A percentile compares a stretch with the other conserved stretches of the same genome.
Evolutionary conservation across 2,113 vertebrate species (phyloP).

Genomic region (Sinocyclocheilus rhinocerous): DNA sequence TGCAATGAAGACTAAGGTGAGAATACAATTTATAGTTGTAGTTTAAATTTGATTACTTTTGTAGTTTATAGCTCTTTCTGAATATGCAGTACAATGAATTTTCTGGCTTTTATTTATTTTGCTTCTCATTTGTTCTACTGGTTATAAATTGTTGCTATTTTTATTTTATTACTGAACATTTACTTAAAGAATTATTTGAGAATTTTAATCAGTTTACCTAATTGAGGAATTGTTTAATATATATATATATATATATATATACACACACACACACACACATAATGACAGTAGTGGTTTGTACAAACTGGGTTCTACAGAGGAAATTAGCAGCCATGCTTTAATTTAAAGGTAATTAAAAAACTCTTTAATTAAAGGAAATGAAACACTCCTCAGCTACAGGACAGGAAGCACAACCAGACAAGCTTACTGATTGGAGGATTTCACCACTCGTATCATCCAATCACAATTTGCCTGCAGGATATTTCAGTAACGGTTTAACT

Average conservation of each 20-base stretch:
- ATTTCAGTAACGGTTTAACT: background rate
- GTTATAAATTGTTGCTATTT: too few relatives aligned
- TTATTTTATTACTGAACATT: too few relatives aligned
- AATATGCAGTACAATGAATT: background rate
- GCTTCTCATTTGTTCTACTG: background rate
- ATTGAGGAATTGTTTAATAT: too few relatives aligned
- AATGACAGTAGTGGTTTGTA: slow-evolving; percentile 55
- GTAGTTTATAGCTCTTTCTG: too few relatives aligned
- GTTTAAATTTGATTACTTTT: too few relatives aligned
- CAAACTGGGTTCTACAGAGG: slow-evolving; percentile 66
- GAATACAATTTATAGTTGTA: too few relatives aligned
- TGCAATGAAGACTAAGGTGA: too few relatives aligned
- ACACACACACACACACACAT: slow-evolving; percentile 2
- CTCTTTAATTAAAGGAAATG: slow-evolving; percentile 39
- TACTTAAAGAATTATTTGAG: too few relatives aligned
- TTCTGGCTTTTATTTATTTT: background rate
- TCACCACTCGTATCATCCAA: slow-evolving; percentile 20
- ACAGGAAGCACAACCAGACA: slow-evolving; percentile 34
- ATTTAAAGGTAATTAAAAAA: slow-evolving; percentile 68
- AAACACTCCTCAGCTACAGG: slow-evolving; percentile 30
- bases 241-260: too few relatives aligned
- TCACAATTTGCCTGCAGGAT: slow-evolving; percentile 16
- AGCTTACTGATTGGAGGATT: slow-evolving; percentile 16
- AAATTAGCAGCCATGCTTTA: slow-evolving; percentile 66
- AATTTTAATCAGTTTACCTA: too few relatives aligned